A percentile compares a stretch with the other conserved stretches of the same genome.
Evolutionary conservation across 2,113 vertebrate species (phyloP).

Genomic region (Equus quagga): DNA sequence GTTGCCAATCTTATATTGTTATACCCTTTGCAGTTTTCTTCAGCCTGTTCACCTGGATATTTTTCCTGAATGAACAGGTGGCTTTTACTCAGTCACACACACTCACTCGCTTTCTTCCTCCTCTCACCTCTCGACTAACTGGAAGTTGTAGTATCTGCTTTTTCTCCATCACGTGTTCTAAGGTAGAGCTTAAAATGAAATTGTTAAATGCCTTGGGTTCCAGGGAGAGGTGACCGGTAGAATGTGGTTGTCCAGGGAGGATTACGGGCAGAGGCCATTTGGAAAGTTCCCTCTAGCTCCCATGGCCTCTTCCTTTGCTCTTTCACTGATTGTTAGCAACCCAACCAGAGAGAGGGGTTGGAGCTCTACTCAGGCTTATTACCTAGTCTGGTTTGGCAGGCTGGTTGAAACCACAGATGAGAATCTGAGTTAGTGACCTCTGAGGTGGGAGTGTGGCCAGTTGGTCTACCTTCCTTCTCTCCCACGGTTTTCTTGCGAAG

Average conservation of each 20-base stretch:
- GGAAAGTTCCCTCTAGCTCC: background rate
- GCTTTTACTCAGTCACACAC: background rate
- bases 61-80: background rate
- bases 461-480: background rate
- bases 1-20: background rate
- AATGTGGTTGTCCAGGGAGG: background rate
- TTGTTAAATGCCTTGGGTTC: background rate
- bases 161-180: background rate
- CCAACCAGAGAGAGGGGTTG: background rate
- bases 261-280: background rate
- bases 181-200: background rate
- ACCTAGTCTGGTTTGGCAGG: background rate
- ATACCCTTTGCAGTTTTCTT: background rate
- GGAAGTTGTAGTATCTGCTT: background rate
- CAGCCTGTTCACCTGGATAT: background rate
- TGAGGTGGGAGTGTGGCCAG: background rate
- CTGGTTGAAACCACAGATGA: background rate
- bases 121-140: background rate
- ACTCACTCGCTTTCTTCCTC: background rate
- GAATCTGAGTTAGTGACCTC: background rate
- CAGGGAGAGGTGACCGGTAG: background rate
- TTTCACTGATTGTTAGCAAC: background rate
- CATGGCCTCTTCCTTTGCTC: background rate
- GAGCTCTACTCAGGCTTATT: background rate
- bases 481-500: background rate